phyloP scores from a whole-genome alignment of 2,888 invertebrate genomes.

The Calameuta pallipes region DNA sequence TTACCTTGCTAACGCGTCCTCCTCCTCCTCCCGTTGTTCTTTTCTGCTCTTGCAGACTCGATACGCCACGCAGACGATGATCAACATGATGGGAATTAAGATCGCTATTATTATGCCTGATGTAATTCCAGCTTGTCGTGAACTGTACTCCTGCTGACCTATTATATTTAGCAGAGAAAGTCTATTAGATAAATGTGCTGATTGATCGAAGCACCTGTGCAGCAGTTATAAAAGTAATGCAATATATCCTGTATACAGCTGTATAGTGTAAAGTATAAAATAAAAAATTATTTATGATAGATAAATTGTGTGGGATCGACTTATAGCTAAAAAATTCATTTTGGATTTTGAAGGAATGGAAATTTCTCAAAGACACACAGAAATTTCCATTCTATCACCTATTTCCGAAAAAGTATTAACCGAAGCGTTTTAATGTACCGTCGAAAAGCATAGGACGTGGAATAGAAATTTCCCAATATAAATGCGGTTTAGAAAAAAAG shows the following conservation, averaged over 20 bases:
- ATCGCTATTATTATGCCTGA: constrained; percentile 82
- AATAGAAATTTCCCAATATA: constrained; percentile 64
- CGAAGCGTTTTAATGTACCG: background rate
- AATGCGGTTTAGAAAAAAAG: constrained; percentile 26
- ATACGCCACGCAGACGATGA: constrained; percentile 76
- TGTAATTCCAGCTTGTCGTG: constrained; percentile 80
- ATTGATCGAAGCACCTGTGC: background rate
- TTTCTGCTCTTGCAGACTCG: constrained; percentile 71
- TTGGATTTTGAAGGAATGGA: constrained; percentile 37
- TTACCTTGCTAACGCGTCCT: constrained; percentile 62
- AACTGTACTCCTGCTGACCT: constrained; percentile 85
- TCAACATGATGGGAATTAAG: constrained; percentile 79
- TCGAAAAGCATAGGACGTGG: constrained; percentile 47
- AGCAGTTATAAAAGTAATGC: constrained; percentile 14
- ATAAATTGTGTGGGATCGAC: background rate
- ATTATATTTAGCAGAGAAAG: constrained; percentile 33
- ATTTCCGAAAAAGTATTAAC: constrained; percentile 22
- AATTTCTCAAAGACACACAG: constrained; percentile 52
- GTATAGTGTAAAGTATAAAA: background rate
- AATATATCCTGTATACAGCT: constrained; percentile 5
- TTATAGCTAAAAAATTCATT: background rate
- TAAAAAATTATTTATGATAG: constrained; percentile 15
- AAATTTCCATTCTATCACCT: constrained; percentile 67
- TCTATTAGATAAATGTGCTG: background rate
- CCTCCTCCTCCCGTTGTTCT: constrained; percentile 68